Evolutionary conservation across 2,888 invertebrate genomes (phyloP), one percentile per base, ranked within the genome.

Genomic region (Eupithecia dodoneata): DNA sequence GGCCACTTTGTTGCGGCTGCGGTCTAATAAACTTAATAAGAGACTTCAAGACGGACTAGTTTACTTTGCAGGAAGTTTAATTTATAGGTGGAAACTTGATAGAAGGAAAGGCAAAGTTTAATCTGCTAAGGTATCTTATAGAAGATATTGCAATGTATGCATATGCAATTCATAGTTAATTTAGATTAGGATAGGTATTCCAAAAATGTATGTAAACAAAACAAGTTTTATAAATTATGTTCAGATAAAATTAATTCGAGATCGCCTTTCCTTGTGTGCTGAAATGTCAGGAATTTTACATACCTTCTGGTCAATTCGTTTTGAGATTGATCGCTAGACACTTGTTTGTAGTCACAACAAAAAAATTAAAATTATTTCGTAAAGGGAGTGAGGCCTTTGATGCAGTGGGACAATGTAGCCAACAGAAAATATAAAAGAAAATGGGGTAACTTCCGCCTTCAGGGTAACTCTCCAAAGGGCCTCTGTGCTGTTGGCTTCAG

Each of bases 1-100:
- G 45, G 44, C 71, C 71, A 73, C 75, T 75, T 75, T 67, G 59
- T 74, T 74, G 47, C 47, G 44, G 78, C 73, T 72, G 73, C 41
- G 74, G 63, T 45, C 71, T 76, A 71, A 75, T 78, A 72, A 78
- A 78, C 67, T 67, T 71, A 78, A 76, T 74, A 76, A 69, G 67
- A 76, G 59, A 78, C 73, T 73, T 65, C 65, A 52, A 67, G 74
- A 59, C 59, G 10, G 66, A 66, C 67, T 71, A 72, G 76, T 76
- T 72, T 71, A 74, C 73, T 72, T 73, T 72, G 30, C 9, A 52
- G 18, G 47, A 67, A 15, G 67, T 59, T 72, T 59, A 77, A 72
- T 63, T 59, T 71, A 71, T 73, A 59, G 42, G 9, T 30, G 45
- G 45, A 66, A 44, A 69, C 67, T 69, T 44, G 10, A 15, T 67